Evolutionary conservation across 2,797 vertebrate species (phyloP).

Genomic region (Carduelis carduelis): DNA sequence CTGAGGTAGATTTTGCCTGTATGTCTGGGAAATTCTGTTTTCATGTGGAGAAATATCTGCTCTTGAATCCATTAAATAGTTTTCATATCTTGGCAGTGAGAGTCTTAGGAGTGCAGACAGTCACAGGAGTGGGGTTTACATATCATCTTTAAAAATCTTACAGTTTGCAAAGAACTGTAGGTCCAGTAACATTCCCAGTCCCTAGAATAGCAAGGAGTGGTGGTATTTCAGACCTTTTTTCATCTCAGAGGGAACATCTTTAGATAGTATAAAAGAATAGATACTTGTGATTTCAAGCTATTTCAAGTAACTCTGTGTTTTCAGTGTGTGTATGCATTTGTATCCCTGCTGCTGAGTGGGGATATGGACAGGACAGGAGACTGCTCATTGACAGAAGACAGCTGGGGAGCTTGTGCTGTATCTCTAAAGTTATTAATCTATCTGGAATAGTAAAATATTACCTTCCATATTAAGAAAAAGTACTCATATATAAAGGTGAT

Average conservation of each 20-base stretch:
- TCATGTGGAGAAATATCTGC: neutral
- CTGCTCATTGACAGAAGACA: neutral
- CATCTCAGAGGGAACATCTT: neutral
- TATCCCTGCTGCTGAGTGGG: neutral
- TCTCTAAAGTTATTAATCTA: neutral
- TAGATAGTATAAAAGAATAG: neutral
- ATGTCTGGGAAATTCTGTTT: neutral
- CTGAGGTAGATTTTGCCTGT: neutral
- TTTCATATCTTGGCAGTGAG: neutral
- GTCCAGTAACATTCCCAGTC: neutral
- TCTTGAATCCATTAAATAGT: neutral
- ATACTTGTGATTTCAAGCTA: neutral
- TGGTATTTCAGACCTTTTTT: neutral
- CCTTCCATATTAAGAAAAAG: neutral
- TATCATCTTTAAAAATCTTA: neutral
- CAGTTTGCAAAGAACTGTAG: neutral
- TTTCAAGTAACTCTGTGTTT: neutral
- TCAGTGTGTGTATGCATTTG: neutral
- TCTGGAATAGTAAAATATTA: neutral
- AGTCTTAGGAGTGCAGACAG: neutral
- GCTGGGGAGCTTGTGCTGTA: neutral
- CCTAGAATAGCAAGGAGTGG: neutral
- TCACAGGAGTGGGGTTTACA: rapidly evolving
- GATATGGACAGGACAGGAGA: neutral
- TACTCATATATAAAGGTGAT: neutral